A percentile compares a stretch with the other conserved stretches of the same genome.
phyloP scores from a whole-genome alignment of 2,888 invertebrate genomes.

The Nyleta sp. region DNA sequence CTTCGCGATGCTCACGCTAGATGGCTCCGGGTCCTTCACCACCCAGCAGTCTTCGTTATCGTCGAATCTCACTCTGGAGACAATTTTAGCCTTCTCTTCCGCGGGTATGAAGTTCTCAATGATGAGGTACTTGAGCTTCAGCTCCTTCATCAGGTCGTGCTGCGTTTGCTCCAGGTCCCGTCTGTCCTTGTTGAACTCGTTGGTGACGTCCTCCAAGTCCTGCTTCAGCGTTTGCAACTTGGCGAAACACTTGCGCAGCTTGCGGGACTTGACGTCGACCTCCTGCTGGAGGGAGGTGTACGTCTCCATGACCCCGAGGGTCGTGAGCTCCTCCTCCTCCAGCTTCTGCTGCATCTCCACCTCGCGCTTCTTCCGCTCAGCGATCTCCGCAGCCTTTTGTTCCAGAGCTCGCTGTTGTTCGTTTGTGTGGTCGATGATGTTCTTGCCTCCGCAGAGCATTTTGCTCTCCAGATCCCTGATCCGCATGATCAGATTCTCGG shows the following conservation, averaged over 20 bases:
- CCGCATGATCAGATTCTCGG: conserved; percentile 90
- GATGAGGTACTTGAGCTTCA: conserved; percentile 93
- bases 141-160: conserved; percentile 94
- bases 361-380: conserved; percentile 91
- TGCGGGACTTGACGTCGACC: conserved; percentile 97
- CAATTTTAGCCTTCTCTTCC: conserved; percentile 90
- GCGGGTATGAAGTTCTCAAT: conserved; percentile 96
- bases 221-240: conserved; percentile 90
- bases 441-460: conserved; percentile 96
- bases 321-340: conserved; percentile 96
- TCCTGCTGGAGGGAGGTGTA: conserved; percentile 97
- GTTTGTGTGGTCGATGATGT: conserved; percentile 97
- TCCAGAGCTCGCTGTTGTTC: conserved; percentile 96
- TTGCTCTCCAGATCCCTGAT: conserved; percentile 95
- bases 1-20: conserved; percentile 81
- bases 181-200: conserved; percentile 95
- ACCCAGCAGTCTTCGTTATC: conserved; percentile 93
- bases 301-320: conserved; percentile 94
- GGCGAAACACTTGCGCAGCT: conserved; percentile 94
- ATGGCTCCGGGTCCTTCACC: conserved; percentile 81
- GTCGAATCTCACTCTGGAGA: conserved; percentile 89
- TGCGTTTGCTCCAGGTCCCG: conserved; percentile 96
- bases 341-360: conserved; percentile 97
- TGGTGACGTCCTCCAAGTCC: conserved; percentile 91
- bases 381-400: conserved; percentile 92